phyloP scores from a whole-genome alignment of 2,888 invertebrate genomes.

The Acronicta aceris region DNA sequence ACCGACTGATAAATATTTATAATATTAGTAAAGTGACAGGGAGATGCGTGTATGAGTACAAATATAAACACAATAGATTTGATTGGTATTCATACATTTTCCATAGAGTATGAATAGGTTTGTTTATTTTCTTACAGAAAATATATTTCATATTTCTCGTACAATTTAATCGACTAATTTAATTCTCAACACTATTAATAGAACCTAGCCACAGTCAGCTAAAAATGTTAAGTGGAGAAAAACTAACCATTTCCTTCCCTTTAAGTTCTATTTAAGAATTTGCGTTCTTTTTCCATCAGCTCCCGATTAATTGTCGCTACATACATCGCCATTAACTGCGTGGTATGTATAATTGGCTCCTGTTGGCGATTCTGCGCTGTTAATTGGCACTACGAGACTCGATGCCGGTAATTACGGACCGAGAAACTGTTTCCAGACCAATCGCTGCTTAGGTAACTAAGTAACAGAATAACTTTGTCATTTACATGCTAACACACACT shows the following conservation, averaged over 20 bases:
- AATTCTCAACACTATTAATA: no score
- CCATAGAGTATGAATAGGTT: no score
- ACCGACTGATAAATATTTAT: conserved; percentile 23
- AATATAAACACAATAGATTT: background rate
- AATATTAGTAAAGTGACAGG: background rate
- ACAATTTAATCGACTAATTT: no score
- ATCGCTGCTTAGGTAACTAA: conserved; percentile 23
- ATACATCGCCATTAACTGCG: conserved; percentile 50
- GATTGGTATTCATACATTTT: background rate
- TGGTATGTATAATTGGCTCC: conserved; percentile 65
- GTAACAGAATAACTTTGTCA: conserved; percentile 41
- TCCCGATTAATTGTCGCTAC: conserved; percentile 20
- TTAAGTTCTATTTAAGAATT: conserved; percentile 22
- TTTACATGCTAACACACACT: conserved; percentile 31
- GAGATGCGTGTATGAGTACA: background rate
- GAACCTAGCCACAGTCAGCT: no score
- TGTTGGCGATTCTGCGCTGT: conserved; percentile 54
- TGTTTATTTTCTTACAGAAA: no score
- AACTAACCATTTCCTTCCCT: conserved; percentile 24
- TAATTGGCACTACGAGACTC: conserved; percentile 69
- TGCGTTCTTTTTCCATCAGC: conserved; percentile 20
- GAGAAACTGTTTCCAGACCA: conserved; percentile 53
- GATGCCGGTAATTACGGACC: conserved; percentile 59
- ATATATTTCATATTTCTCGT: no score
- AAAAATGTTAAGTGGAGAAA: conserved; percentile 12